Evolutionary conservation across 2,888 invertebrate species (phyloP).

Genomic region (Pteria penguin): DNA sequence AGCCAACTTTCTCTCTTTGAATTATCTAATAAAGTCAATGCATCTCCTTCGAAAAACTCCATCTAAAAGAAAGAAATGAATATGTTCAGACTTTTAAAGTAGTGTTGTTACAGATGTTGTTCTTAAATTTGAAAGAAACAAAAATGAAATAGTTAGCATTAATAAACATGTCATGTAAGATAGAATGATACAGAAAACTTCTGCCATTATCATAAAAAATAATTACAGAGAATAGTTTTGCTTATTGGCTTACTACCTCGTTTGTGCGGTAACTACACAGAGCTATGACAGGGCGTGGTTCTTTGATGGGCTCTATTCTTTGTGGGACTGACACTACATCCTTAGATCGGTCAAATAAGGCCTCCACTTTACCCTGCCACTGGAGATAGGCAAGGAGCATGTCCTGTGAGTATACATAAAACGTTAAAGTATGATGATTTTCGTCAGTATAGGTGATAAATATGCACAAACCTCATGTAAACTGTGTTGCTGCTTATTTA

Average conservation of each 20-base stretch:
- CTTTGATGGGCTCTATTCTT: conserved; percentile 61
- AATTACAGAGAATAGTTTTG: no score
- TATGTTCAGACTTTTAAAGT: neutral
- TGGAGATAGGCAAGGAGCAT: conserved; percentile 74
- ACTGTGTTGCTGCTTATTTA: no score
- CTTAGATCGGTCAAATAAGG: conserved; percentile 69
- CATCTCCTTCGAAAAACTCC: conserved; percentile 74
- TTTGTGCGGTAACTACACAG: conserved; percentile 71
- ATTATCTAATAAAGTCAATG: conserved; percentile 75
- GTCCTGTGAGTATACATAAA: conserved; percentile 64
- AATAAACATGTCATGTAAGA: no score
- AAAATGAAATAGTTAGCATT: no score
- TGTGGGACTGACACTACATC: conserved; percentile 72
- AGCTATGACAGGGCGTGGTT: conserved; percentile 69
- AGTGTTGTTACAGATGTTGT: neutral
- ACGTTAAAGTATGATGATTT: neutral
- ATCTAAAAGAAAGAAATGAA: conserved; percentile 62
- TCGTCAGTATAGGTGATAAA: no score
- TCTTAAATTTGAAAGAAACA: no score
- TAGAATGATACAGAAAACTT: no score
- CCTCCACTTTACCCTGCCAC: conserved; percentile 77
- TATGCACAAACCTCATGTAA: no score
- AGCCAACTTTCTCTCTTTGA: conserved; percentile 71
- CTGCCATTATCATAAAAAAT: no score
- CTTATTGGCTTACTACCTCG: no score